These are phyloP conservation scores for Drosophila athabasca DNA, from an alignment of 1,140 invertebrate species.

Conservation along the genomic window DNA sequence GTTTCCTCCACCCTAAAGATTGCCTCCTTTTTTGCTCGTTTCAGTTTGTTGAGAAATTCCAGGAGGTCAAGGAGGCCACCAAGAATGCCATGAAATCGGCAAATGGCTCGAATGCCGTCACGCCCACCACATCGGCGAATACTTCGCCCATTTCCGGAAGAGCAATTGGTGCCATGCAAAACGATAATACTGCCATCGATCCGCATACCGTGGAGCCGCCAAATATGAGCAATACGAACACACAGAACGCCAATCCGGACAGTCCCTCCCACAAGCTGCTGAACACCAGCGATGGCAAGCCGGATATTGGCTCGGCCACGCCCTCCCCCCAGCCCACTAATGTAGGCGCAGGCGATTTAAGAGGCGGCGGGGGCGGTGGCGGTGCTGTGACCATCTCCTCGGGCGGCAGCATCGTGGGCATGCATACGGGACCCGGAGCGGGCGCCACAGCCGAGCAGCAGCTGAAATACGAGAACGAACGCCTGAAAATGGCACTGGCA, in stretches of 20 bases:
- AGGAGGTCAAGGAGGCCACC: conserved; percentile 98
- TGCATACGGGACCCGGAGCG: conserved; percentile 76
- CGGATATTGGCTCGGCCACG: conserved; percentile 69
- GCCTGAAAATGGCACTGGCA: conserved; percentile 96
- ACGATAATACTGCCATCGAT: conserved; percentile 81
- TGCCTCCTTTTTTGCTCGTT: background rate
- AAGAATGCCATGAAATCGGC: conserved; percentile 88
- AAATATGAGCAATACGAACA: conserved; percentile 82
- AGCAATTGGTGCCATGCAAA: conserved; percentile 85
- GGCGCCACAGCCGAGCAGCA: conserved; percentile 90
- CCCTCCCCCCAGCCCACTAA: conserved; percentile 66
- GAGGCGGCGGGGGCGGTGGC: conserved; percentile 16
- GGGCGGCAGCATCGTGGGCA: conserved; percentile 73
- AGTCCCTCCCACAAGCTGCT: conserved; percentile 82
- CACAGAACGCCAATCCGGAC: conserved; percentile 83
- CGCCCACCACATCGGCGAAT: conserved; percentile 92
- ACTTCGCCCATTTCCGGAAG: conserved; percentile 91
- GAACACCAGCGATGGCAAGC: conserved; percentile 64
- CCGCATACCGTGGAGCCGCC: conserved; percentile 84
- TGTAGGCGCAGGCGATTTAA: conserved; percentile 22
- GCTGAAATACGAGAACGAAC: conserved; percentile 98
- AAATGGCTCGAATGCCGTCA: conserved; percentile 90
- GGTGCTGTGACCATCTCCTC: conserved; percentile 72
- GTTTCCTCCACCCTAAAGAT: background rate
- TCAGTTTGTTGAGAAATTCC: conserved; percentile 98